Conservation (phyloP, 2,888 invertebrate species). For the Allophyes oxyacanthae region DNA sequence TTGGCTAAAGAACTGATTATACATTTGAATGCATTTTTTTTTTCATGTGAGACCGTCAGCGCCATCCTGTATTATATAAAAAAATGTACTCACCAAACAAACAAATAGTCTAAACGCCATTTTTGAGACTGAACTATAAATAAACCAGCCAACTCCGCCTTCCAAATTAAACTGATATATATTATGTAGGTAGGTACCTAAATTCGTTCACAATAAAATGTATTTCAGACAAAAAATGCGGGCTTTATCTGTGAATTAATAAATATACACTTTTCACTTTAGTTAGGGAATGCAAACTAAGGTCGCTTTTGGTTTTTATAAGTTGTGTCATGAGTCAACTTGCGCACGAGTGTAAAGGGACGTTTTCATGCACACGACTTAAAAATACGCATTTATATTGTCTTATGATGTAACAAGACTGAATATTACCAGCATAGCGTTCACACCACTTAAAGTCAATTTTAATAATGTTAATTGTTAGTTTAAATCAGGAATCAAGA, state of each 20-base stretch:
- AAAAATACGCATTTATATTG: background rate
- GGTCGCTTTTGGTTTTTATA: slow-evolving; percentile 40
- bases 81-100: slow-evolving; percentile 37
- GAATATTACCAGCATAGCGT: slow-evolving; percentile 7
- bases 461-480: slow-evolving; percentile 15
- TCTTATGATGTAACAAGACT: background rate
- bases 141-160: slow-evolving; percentile 8
- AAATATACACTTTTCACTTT: slow-evolving; percentile 43
- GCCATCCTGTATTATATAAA: no score
- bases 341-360: slow-evolving; percentile 18
- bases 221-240: slow-evolving; percentile 46
- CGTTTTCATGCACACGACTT: slow-evolving; percentile 14
- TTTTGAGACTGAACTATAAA: slow-evolving; percentile 11
- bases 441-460: slow-evolving; percentile 13
- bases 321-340: slow-evolving; percentile 34
- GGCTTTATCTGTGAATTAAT: slow-evolving; percentile 36
- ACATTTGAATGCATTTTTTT: no score
- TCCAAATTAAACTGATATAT: slow-evolving; percentile 25
- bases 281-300: slow-evolving; percentile 20
- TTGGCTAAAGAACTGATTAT: no score
- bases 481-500: background rate
- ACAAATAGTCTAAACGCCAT: slow-evolving; percentile 31
- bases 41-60: no score
- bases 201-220: slow-evolving; percentile 32
- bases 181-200: no score